Evolutionary conservation across 2,797 vertebrate species (phyloP), one percentile per base, ranked within the genome.

Genomic region (Danio albolineatus): DNA sequence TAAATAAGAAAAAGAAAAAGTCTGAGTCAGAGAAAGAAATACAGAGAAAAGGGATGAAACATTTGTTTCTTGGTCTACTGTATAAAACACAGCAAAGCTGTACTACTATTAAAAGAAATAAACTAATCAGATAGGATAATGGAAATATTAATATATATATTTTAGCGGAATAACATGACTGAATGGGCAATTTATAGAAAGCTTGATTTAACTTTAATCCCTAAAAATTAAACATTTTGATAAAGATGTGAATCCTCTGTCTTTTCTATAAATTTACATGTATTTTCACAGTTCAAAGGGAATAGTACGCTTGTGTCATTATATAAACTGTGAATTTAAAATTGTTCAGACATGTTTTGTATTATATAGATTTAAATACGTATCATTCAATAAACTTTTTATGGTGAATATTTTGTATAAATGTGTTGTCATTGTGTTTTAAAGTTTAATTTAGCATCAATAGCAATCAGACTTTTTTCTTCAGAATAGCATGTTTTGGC

Each of bases 291-390:
- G 94, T 96, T 94, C 92, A 92, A 96, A 91, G 95, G 96, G 95
- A 97, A 94, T 90, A 93, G 87, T 93, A 92, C 95, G 91, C 95
- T 1, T 95, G 93, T 94, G 92, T 92, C 93, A 92, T 95, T 94
- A 21, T 94, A 91, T 93, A 94, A 96, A 95, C 96, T 98, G 96
- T 98, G 97, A 97, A 94, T 87, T 88, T 86, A 92, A 90, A 95
- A 93, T 91, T 97, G 95, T 96, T 95, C 93, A 96, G 94, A 92
- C 91, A 79, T 91, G 84, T 94, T 87, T 85, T 90, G 93, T 95
- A 83, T 89, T 92, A 91, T 93, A 93, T 89, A 93, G 93, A 88
- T 89, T 86, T 87, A 69, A 89, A 90, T 91, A 89, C 92, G 93
- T 94, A 94, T 92, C 93, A 94, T 94, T 95, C 93, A 98, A 97